Percentiles rank a stretch among this genome's conserved stretches.
Evolutionary conservation across 2,888 invertebrate species (phyloP).

Genomic region (Cordilura impudica): DNA sequence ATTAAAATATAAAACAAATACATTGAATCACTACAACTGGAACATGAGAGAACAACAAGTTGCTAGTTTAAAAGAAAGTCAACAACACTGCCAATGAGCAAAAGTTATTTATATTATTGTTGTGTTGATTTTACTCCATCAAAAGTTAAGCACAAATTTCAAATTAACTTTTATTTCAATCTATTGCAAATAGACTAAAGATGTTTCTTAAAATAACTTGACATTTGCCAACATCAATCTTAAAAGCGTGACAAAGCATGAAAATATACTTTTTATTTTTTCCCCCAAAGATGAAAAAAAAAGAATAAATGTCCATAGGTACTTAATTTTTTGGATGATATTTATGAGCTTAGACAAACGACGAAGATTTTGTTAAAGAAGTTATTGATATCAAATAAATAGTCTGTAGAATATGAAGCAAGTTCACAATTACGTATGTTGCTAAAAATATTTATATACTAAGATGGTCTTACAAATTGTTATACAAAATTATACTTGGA

Average conservation of each 20-base stretch:
- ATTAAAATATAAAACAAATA: background rate
- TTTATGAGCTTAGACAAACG: slow-evolving; percentile 18
- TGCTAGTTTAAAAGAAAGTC: background rate
- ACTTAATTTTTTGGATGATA: background rate
- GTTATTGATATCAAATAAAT: slow-evolving; percentile 7
- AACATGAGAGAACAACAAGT: background rate
- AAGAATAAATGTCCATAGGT: background rate
- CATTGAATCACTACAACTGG: background rate
- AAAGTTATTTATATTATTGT: background rate
- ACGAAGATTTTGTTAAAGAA: background rate
- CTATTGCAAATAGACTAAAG: background rate
- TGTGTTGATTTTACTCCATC: background rate
- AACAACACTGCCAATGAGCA: background rate
- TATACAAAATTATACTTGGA: too few relatives aligned
- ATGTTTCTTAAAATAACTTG: background rate
- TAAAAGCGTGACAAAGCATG: background rate
- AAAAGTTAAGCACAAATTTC: background rate
- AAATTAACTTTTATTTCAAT: background rate
- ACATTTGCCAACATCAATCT: background rate
- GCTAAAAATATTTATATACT: too few relatives aligned
- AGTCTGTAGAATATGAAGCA: background rate
- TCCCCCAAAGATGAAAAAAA: background rate
- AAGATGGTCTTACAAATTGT: too few relatives aligned
- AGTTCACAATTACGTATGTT: background rate
- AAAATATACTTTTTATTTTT: background rate